phyloP scores from a whole-genome alignment of 2,797 vertebrate species.

The Pampus argenteus region DNA sequence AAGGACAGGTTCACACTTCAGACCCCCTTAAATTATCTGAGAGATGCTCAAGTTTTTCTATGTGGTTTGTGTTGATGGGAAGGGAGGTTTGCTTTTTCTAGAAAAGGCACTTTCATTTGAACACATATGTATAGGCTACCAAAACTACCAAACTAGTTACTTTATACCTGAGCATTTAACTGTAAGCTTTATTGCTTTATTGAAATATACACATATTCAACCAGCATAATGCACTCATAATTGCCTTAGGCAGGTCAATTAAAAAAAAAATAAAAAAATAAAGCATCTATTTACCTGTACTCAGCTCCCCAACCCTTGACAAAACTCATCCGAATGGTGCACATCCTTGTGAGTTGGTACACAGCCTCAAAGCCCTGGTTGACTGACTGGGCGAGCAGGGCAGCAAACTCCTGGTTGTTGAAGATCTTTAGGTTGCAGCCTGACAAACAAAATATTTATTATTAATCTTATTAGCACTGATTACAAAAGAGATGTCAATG shows the following conservation, averaged over 20 bases:
- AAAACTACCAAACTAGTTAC: neutral
- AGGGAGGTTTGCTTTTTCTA: constrained; percentile 75
- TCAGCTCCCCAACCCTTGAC: constrained; percentile 99
- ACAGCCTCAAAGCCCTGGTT: constrained; percentile 99
- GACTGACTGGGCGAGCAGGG: constrained; percentile 95
- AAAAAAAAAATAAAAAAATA: neutral
- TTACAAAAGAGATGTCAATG: constrained; percentile 4
- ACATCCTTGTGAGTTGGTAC: constrained; percentile 98
- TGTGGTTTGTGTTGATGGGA: constrained; percentile 44
- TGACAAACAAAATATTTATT: constrained; percentile 63
- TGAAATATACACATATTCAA: neutral
- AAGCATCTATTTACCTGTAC: constrained; percentile 88
- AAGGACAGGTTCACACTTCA: constrained; percentile 12
- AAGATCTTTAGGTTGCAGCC: constrained; percentile 99
- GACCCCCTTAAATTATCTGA: constrained; percentile 21
- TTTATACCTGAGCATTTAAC: neutral
- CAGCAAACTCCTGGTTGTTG: constrained; percentile 99
- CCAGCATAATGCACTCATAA: neutral
- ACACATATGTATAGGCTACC: neutral
- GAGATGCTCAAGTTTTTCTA: constrained; percentile 52
- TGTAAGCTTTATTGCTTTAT: neutral
- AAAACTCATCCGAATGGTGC: constrained; percentile 99
- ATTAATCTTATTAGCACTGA: neutral
- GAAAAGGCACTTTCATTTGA: constrained; percentile 85
- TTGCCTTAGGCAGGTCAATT: neutral